Evolutionary conservation across 2,888 invertebrate genomes (phyloP), one percentile per base, ranked within the genome.

Genomic region (Microplitis manilae): DNA sequence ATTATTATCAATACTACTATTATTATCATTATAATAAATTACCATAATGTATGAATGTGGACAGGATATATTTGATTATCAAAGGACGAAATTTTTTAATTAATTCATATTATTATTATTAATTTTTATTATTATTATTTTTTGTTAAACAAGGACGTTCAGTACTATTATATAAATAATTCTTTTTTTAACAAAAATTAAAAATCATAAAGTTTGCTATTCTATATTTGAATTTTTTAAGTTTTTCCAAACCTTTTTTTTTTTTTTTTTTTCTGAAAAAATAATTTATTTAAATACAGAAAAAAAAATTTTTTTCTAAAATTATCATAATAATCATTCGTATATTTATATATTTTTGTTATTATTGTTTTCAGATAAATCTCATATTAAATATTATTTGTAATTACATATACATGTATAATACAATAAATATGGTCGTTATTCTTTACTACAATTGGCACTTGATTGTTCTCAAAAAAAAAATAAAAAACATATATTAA

Each of bases 391-490:
- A 50, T 50, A 50, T 73, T 59, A 61, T 62, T 68, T 74, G 15
- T 68, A 61, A 59, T 67, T 62, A 17, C 64, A 76, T 61, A 50
- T 50, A 13, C 5, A 13, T 50, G 13, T 13, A 50, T 50, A 50
- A 13, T 50, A 13, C 9, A 13, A 50, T 50, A 50, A 83, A 81
- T 81, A 82, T 80, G 79, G 79, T 81, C 80, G 80, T 81, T 84
- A 84, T 82, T 86, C 83, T 83, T 84, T 77, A 82, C 84, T 87
- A 86, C 81, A 82, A 87, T 87, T 87, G 86, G 86, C 86, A 87
- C 87, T 87, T 86, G 81, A 79, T 30, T 30, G 30, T 30, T 30
- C 30, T 30, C 30, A 30, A 30, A 30, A 30, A 30, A 30, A 30
- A 30, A 30, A 20, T 1, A 20, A 20, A 20, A 20, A 20, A 20